These are phyloP conservation scores for Oscheius sp. DNA, from an alignment of 1,140 invertebrate species.

Conservation along the genomic window DNA sequence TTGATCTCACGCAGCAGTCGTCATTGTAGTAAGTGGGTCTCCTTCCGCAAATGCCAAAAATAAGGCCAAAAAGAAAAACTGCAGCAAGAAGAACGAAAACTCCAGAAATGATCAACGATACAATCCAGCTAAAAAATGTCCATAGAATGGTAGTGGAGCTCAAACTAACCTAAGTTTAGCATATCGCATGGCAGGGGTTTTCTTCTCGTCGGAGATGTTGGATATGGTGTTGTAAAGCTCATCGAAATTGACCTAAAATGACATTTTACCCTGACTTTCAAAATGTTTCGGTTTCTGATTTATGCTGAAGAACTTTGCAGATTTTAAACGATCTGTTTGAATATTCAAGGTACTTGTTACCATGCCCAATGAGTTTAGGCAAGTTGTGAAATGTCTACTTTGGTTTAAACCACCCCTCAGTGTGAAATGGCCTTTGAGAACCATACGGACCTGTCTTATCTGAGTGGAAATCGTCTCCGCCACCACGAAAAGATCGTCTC, in stretches of 20 bases:
- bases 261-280: too few relatives aligned
- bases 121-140: constrained; percentile 49
- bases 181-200: constrained; percentile 29
- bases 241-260: constrained; percentile 42
- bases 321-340: too few relatives aligned
- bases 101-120: constrained; percentile 49
- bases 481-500: constrained; percentile 44
- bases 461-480: constrained; percentile 43
- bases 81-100: constrained; percentile 55
- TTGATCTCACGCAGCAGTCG: constrained; percentile 58
- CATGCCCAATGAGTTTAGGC: too few relatives aligned
- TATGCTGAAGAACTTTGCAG: too few relatives aligned
- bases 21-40: constrained; percentile 57
- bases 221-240: constrained; percentile 37
- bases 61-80: constrained; percentile 54
- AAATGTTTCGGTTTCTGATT: too few relatives aligned
- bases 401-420: neutral
- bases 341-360: too few relatives aligned
- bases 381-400: too few relatives aligned
- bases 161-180: constrained; percentile 38
- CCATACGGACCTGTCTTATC: constrained; percentile 31
- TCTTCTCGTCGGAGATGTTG: constrained; percentile 33
- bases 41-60: constrained; percentile 58
- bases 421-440: neutral
- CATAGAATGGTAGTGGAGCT: neutral